These are phyloP conservation scores for Thereva nobilitata DNA, from an alignment of 2,888 invertebrate genomes.

Conservation along the genomic window DNA sequence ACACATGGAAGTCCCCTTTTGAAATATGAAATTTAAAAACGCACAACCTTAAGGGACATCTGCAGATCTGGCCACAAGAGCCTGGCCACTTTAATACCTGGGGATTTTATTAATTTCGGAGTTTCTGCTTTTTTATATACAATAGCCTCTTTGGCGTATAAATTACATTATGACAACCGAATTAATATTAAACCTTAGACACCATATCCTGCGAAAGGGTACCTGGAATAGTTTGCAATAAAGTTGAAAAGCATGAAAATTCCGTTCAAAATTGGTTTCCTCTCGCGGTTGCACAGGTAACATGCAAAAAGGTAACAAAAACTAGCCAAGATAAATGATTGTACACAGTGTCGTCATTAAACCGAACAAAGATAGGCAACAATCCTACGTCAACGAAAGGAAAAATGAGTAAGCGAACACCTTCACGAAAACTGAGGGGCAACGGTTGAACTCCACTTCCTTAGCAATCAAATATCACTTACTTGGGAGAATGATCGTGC, in stretches of 20 bases:
- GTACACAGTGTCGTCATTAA: conserved; percentile 26
- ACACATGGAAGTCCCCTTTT: too few species aligned
- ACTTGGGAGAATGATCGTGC: conserved; percentile 11
- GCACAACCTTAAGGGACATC: too few species aligned
- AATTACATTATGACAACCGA: conserved; percentile 30
- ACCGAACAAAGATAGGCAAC: conserved; percentile 1
- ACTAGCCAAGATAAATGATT: conserved; percentile 27
- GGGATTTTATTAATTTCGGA: too few species aligned
- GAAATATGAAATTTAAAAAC: too few species aligned
- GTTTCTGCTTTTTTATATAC: too few species aligned
- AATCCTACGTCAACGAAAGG: neutral
- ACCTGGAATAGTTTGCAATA: conserved; percentile 8
- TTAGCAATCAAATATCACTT: conserved; percentile 22
- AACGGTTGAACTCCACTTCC: conserved; percentile 5
- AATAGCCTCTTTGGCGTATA: neutral
- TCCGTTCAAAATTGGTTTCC: conserved; percentile 2
- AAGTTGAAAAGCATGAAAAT: conserved; percentile 21
- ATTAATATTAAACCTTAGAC: conserved; percentile 13
- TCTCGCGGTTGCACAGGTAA: neutral
- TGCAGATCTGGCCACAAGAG: too few species aligned
- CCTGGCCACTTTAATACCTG: too few species aligned
- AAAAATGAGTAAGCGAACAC: conserved; percentile 6
- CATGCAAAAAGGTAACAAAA: neutral
- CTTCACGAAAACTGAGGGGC: conserved; percentile 6
- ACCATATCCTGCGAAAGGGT: conserved; percentile 6